A percentile compares a stretch with the other conserved stretches of the same genome.
phyloP scores from a whole-genome alignment of 2,797 vertebrate species.

The Podarcis lilfordi region DNA sequence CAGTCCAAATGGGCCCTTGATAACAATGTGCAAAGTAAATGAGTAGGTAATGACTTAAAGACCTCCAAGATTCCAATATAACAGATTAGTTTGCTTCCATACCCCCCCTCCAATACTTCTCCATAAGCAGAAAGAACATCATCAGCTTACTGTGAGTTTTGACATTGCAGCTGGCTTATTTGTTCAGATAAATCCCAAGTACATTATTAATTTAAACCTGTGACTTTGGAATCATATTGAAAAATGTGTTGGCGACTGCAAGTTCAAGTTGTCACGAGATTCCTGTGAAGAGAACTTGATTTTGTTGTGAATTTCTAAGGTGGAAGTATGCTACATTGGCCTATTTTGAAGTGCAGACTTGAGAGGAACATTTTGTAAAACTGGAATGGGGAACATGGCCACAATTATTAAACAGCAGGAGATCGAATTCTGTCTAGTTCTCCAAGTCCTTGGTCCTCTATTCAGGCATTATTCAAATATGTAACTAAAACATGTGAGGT shows the following conservation, averaged over 20 bases:
- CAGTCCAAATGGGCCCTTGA: conserved; percentile 38
- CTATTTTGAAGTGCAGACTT: not conserved
- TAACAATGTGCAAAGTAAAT: conserved; percentile 37
- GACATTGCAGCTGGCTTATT: conserved; percentile 12
- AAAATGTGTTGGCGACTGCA: not conserved
- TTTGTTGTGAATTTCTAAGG: not conserved
- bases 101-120: conserved; percentile 2
- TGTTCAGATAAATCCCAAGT: conserved; percentile 29
- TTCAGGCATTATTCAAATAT: too few relatives aligned
- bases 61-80: conserved; percentile 9
- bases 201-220: not conserved
- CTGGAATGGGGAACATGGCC: not conserved
- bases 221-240: not conserved
- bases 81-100: conserved; percentile 34
- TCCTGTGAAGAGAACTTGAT: not conserved
- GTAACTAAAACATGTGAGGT: too few relatives aligned
- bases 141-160: conserved; percentile 12
- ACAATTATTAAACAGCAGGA: not conserved
- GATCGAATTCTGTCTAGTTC: not conserved
- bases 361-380: not conserved
- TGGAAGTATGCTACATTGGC: not conserved
- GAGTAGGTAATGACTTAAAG: conserved; percentile 26
- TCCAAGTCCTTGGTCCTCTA: not conserved
- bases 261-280: not conserved
- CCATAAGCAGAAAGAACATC: not conserved